These are phyloP conservation scores for Tillus elongatus DNA, from an alignment of 2,888 invertebrate genomes.

Conservation along the genomic window DNA sequence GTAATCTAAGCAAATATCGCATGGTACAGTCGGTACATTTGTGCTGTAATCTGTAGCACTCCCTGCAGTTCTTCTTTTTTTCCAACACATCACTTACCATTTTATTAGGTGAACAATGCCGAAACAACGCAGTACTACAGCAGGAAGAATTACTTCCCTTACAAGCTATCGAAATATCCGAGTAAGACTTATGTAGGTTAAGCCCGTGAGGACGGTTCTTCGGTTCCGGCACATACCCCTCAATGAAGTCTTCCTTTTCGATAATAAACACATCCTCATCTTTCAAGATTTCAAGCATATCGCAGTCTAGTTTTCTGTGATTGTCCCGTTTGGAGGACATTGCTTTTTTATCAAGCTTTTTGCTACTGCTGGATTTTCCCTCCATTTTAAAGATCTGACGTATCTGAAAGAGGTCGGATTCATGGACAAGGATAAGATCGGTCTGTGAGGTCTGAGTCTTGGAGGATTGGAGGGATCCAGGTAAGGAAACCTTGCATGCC, in stretches of 20 bases:
- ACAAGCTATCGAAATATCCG: constrained; percentile 27
- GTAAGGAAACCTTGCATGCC: not conserved
- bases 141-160: constrained; percentile 8
- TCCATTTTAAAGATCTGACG: not conserved
- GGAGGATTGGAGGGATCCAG: no score
- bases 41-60: constrained; percentile 22
- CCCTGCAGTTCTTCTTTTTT: constrained; percentile 11
- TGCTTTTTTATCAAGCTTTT: not conserved
- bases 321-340: no score
- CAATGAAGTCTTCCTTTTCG: constrained; percentile 16
- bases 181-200: constrained; percentile 29
- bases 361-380: not conserved
- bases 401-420: not conserved
- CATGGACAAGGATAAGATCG: not conserved
- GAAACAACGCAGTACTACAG: constrained; percentile 2
- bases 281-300: no score
- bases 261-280: constrained; percentile 9
- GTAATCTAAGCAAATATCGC: constrained; percentile 17
- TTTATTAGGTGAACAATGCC: no score
- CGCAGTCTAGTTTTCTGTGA: no score
- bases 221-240: not conserved
- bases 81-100: constrained; percentile 12
- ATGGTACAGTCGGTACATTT: constrained; percentile 22
- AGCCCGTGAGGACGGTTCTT: constrained; percentile 16
- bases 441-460: not conserved